Percentiles rank a stretch among this genome's conserved stretches.
phyloP scores from a whole-genome alignment of 2,113 vertebrate genomes.

The Carassius gibelio region DNA sequence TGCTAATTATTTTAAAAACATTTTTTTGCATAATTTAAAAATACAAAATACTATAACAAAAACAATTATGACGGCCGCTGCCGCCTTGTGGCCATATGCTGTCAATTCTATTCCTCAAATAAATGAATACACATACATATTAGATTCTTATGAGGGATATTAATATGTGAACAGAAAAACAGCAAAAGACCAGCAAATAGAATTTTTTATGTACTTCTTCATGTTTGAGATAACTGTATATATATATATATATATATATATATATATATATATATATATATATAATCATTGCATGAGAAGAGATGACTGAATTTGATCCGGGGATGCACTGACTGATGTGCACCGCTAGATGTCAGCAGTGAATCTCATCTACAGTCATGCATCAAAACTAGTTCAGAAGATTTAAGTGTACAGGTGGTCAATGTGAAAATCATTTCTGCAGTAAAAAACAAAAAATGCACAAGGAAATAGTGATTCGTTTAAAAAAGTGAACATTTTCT shows the following conservation, averaged over 20 bases:
- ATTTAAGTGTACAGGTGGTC: neutral
- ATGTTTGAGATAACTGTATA: neutral
- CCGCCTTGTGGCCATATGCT: neutral
- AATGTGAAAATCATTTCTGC: neutral
- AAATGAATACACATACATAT: neutral
- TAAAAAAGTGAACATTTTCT: neutral
- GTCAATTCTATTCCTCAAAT: neutral
- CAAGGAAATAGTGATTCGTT: neutral
- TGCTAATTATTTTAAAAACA: neutral
- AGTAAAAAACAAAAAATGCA: too few relatives aligned
- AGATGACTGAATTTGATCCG: too few relatives aligned
- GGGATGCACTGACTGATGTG: neutral
- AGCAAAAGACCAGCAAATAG: neutral
- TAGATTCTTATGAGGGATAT: neutral
- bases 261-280: too few relatives aligned
- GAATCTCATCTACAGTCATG: neutral
- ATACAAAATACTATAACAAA: neutral
- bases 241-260: too few relatives aligned
- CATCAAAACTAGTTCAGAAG: neutral
- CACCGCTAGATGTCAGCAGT: neutral
- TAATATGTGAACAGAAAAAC: neutral
- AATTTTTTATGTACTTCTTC: neutral
- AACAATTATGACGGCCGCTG: neutral
- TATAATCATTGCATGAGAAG: too few relatives aligned
- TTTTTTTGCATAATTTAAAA: neutral